These are phyloP conservation scores for Lerema accius DNA, from an alignment of 1,140 invertebrate species.

Conservation along the genomic window DNA sequence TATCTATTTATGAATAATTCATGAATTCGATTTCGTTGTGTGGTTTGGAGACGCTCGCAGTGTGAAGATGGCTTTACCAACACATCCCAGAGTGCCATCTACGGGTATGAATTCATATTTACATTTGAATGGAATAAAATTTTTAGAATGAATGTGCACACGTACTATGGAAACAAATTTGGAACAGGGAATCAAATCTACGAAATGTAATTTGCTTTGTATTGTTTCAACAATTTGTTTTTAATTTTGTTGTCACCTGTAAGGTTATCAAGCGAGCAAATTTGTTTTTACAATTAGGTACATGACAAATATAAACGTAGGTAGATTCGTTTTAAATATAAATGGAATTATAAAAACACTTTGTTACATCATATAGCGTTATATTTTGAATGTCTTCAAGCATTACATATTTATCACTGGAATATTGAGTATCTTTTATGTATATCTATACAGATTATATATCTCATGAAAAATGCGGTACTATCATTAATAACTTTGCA, in stretches of 20 bases:
- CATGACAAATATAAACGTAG: no score
- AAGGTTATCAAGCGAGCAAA: no score
- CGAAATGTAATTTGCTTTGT: constrained; percentile 16
- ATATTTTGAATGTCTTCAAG: no score
- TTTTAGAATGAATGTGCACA: constrained; percentile 33
- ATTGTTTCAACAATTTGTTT: constrained; percentile 7
- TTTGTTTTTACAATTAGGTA: no score
- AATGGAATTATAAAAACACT: no score
- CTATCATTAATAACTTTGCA: no score
- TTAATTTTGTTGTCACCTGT: background rate
- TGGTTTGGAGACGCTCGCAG: constrained; percentile 15
- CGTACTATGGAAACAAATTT: constrained; percentile 26
- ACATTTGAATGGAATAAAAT: constrained; percentile 34
- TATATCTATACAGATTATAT: no score
- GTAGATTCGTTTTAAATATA: no score
- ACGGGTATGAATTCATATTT: constrained; percentile 33
- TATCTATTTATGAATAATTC: constrained; percentile 24
- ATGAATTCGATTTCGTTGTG: constrained; percentile 25
- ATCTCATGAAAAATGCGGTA: no score
- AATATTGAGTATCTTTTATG: no score
- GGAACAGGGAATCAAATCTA: constrained; percentile 21
- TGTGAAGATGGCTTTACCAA: constrained; percentile 27
- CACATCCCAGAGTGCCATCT: constrained; percentile 19
- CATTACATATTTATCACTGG: no score
- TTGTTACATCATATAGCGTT: no score